These are phyloP conservation scores for Periophthalmus modestus DNA, from an alignment of 2,113 vertebrate genomes.

Conservation along the genomic window DNA sequence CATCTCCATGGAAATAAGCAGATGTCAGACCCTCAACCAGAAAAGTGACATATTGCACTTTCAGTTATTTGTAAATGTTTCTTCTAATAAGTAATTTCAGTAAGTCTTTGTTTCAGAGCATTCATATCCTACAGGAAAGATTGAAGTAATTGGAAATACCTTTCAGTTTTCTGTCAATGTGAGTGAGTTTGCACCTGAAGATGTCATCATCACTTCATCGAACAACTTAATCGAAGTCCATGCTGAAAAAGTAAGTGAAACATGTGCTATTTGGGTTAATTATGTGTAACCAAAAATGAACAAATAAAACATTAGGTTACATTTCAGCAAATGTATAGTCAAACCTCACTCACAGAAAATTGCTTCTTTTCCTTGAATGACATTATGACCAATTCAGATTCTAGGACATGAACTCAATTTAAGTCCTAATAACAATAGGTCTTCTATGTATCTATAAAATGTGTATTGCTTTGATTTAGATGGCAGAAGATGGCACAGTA, in stretches of 20 bases:
- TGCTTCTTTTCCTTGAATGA: too few species aligned
- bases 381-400: too few species aligned
- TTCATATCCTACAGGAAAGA: conserved; percentile 61
- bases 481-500: conserved; percentile 82
- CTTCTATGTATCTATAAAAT: not conserved
- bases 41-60: too few species aligned
- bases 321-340: too few species aligned
- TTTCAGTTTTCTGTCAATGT: conserved; percentile 89
- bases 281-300: too few species aligned
- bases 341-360: too few species aligned
- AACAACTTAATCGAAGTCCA: conserved; percentile 89
- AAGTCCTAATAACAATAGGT: not conserved
- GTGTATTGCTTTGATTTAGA: conserved; percentile 56
- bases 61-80: not conserved
- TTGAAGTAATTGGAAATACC: conserved; percentile 83
- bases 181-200: conserved; percentile 86
- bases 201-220: conserved; percentile 87
- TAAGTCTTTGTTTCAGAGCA: conserved; percentile 22
- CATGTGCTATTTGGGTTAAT: not conserved
- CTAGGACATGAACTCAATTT: too few species aligned
- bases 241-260: conserved; percentile 86
- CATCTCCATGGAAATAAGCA: not conserved
- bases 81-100: not conserved
- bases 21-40: too few species aligned
- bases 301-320: too few species aligned